phyloP scores from a whole-genome alignment of 2,888 invertebrate genomes.

The Melanchra persicariae region DNA sequence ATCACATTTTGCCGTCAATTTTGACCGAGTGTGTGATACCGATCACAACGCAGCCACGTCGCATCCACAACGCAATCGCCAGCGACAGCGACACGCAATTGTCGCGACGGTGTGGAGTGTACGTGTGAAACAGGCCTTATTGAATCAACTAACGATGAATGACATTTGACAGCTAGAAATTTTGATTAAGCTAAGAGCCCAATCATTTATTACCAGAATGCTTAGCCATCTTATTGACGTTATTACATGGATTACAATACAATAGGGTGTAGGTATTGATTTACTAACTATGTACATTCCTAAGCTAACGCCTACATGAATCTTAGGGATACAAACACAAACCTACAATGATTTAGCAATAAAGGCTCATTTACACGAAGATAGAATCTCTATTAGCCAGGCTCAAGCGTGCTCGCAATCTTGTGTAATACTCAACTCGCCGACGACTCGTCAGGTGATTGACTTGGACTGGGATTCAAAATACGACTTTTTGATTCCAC shows the following conservation, averaged over 20 bases:
- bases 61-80: too few species aligned
- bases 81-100: too few species aligned
- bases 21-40: too few species aligned
- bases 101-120: too few species aligned
- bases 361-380: neutral
- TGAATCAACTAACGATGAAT: neutral
- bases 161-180: neutral
- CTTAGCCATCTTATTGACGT: neutral
- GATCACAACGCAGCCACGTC: too few species aligned
- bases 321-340: neutral
- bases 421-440: neutral
- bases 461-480: neutral
- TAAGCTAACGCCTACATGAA: neutral
- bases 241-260: conserved; percentile 17
- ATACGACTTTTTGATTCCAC: too few species aligned
- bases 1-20: too few species aligned
- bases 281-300: neutral
- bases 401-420: neutral
- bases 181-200: too few species aligned
- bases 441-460: neutral
- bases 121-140: too few species aligned
- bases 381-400: neutral
- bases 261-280: conserved; percentile 13
- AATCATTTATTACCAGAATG: neutral
- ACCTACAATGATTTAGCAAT: too few species aligned